Base-by-base conservation (phyloP, 2,888 invertebrate genomes). In the Drosophila testacea region DNA sequence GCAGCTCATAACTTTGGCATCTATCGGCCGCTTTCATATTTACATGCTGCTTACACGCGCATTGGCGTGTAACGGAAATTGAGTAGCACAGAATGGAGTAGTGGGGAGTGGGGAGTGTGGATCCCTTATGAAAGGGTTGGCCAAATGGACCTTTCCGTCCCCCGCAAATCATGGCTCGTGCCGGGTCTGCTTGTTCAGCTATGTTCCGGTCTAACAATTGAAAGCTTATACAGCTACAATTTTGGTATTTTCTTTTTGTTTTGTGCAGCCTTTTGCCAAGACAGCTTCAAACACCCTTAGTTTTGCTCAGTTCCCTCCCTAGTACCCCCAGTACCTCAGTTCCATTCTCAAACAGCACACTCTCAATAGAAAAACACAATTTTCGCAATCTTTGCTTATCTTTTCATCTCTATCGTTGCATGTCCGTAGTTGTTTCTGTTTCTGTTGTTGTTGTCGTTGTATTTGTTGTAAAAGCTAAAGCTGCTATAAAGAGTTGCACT, bases 41-140 rank as follows among this genome's bases (percentile, higher is more conserved):
- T 83, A 83, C 86, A 85, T 83, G 86, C 86, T 85, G 72, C 83
- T 83, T 83, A 83, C 79, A 85, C 81, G 86, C 83, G 83, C 83
- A 83, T 77, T 83, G 83, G 79, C 77, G 79, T 81, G 83, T 81
- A 83, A 83, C 83, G 81, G 83, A 83, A 85, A 84, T 82, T 73
- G 83, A 83, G 85, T 73, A 72, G 66, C 71, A 62, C 46, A 32
- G 63, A 63, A 4, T 39, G 13, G 10, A 4, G 30, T 9, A n/a
- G 34, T 5, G 36, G 22, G 6, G 27, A 65, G 50, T 46, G 51
- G 27, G 38, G 65, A 65, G 50, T 46, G 51, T 28, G 38, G 65
- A 47, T 67, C 61, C 52, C 64, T 56, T 28, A 65, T 76, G 66
- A 64, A 81, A 71, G 76, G 76, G 75, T 67, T 76, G 66, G 44